A percentile compares a stretch with the other conserved stretches of the same genome.
Conservation (phyloP, 2,888 invertebrate genomes). For the Scaptodrosophila latifasciaeformis region DNA sequence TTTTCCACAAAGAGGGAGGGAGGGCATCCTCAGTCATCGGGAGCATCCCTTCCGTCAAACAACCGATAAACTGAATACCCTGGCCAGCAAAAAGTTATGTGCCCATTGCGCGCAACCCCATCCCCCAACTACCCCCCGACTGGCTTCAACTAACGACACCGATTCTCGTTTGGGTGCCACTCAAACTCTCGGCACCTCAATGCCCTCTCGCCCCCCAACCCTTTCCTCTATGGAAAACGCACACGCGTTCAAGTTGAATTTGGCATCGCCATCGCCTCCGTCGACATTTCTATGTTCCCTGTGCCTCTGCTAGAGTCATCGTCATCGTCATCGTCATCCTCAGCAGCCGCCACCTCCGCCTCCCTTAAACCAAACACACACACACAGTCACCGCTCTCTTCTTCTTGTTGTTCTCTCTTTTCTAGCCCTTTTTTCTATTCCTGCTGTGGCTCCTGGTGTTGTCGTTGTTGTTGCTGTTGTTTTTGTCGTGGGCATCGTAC, state of each 20-base stretch:
- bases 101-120: conserved; percentile 35
- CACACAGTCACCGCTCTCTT: conserved; percentile 44
- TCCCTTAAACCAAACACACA: conserved; percentile 33
- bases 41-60: too few species aligned
- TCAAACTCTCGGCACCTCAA: neutral
- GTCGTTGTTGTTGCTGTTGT: conserved; percentile 31
- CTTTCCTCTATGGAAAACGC: conserved; percentile 27
- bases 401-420: conserved; percentile 22
- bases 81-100: conserved; percentile 56
- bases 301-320: conserved; percentile 16
- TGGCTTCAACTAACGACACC: neutral
- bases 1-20: conserved; percentile 65
- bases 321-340: conserved; percentile 23
- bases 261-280: conserved; percentile 38
- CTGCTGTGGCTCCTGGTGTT: conserved; percentile 20
- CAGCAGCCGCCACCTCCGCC: conserved; percentile 13
- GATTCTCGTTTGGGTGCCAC: neutral
- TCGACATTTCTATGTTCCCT: conserved; percentile 8
- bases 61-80: neutral
- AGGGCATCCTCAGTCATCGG: too few species aligned
- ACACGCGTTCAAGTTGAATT: conserved; percentile 58
- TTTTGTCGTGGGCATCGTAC: conserved; percentile 50
- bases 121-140: conserved; percentile 4
- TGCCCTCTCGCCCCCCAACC: conserved; percentile 1
- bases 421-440: conserved; percentile 3